Base-by-base conservation (phyloP, 2,797 vertebrate genomes). In the Ctenopoma kingsleyae region DNA sequence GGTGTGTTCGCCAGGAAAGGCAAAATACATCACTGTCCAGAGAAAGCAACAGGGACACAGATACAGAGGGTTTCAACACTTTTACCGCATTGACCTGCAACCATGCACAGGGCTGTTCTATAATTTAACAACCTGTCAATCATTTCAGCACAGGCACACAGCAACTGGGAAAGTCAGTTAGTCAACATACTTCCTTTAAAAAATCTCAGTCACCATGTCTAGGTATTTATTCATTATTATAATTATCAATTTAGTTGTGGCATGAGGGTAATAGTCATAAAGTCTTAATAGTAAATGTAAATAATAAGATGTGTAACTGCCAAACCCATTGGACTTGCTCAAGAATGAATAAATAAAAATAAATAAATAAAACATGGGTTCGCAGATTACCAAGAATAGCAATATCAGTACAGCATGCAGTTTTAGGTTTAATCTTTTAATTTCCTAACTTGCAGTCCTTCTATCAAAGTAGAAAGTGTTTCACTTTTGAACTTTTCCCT, bases 71-170 rank as follows among this genome's bases (percentile, higher is more conserved):
- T 67, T 67, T 73, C 64, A 67, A 79, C 71, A 72, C 74, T 81
- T 84, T 78, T 60, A 70, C 71, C 7, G 71, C 74, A 55, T 8
- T 87, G 81, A 90, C 87, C 87, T 49, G 23, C 67, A 80, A 81
- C 79, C 71, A 53, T 66, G 38, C 67, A 75, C 17, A 2, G 43
- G 67, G 51, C 80, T 74, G 48, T 73, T 80, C 59, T 60, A 68
- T 82, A 69, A 88, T 87, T 89, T 77, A 90, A 59, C 78, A 76
- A 58, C 67, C 83, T 81, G 84, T 82, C 89, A 89, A n/a, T 89
- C 84, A 84, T 69, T 74, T 83, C 63, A 81, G 53, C 77, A 73
- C 56, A 16, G 53, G 41, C 53, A 72, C 65, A 63, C 66, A 71
- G 56, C 58, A 53, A 59, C 55, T 16, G n/a, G 13, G 19, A 16